A percentile compares a stretch with the other conserved stretches of the same genome.
Conservation (phyloP, 1,140 invertebrate genomes). For the Drosophila varians region DNA sequence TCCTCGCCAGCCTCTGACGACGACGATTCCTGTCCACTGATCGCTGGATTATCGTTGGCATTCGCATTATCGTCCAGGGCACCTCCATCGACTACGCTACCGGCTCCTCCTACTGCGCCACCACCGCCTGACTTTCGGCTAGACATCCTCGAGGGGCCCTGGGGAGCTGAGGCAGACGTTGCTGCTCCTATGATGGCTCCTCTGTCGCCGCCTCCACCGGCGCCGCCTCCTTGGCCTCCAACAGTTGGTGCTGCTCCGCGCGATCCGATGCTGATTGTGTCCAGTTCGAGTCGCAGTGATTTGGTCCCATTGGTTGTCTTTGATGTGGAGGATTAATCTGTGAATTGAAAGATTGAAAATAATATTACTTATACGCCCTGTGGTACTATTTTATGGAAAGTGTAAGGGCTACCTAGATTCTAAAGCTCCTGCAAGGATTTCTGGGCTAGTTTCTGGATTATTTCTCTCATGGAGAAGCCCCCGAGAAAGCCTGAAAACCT, state of each 20-base stretch:
- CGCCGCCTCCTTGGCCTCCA: slow-evolving; percentile 13
- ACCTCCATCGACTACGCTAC: slow-evolving; percentile 5
- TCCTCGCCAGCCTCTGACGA: slow-evolving; percentile 3
- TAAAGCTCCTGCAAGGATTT: too few relatives aligned
- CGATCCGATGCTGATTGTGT: slow-evolving; percentile 51
- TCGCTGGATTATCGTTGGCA: slow-evolving; percentile 13
- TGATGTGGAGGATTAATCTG: slow-evolving; percentile 36
- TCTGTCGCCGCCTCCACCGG: slow-evolving; percentile 8
- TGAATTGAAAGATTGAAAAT: neutral
- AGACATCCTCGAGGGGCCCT: slow-evolving; percentile 70
- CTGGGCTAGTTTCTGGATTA: neutral
- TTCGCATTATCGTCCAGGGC: slow-evolving; percentile 31
- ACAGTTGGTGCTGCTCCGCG: slow-evolving; percentile 4
- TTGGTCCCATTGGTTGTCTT: slow-evolving; percentile 78
- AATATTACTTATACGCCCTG: slow-evolving; percentile 58
- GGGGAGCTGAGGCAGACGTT: slow-evolving; percentile 69
- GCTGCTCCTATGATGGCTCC: slow-evolving; percentile 71
- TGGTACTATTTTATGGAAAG: neutral
- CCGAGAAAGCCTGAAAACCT: too few relatives aligned
- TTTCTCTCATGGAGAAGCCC: neutral
- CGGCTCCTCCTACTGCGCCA: slow-evolving; percentile 2
- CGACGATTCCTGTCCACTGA: slow-evolving; percentile 16
- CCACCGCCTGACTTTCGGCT: slow-evolving; percentile 61
- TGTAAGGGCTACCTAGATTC: too few relatives aligned
- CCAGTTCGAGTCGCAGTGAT: slow-evolving; percentile 63